phyloP scores from a whole-genome alignment of 1,140 invertebrate species.

The Drosophila oshimai region DNA sequence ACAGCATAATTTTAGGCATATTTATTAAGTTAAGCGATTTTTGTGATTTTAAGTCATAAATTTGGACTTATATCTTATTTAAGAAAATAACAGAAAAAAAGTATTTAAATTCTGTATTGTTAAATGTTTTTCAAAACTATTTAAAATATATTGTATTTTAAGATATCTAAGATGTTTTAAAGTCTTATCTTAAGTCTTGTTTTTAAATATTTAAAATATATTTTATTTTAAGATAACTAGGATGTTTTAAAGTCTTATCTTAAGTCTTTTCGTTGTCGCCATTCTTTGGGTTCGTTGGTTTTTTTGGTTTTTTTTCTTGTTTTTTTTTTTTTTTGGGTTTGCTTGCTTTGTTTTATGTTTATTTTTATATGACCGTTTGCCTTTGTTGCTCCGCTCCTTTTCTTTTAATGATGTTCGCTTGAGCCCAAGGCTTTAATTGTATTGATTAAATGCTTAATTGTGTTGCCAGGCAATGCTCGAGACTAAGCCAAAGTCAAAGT shows the following conservation, averaged over 20 bases:
- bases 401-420: conserved; percentile 63
- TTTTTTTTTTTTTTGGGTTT: conserved; percentile 11
- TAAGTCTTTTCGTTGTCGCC: neutral
- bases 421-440: conserved; percentile 72
- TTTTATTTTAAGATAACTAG: no score
- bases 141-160: no score
- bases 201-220: no score
- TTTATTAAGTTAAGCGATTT: no score
- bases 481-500: conserved; percentile 19
- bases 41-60: no score
- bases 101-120: no score
- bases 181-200: no score
- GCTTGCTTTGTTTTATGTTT: conserved; percentile 40
- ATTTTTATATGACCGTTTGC: conserved; percentile 59
- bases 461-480: conserved; percentile 42
- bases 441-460: conserved; percentile 78
- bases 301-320: conserved; percentile 12
- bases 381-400: conserved; percentile 22
- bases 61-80: no score
- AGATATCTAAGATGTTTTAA: no score
- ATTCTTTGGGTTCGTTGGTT: conserved; percentile 15
- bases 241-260: neutral
- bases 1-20: no score
- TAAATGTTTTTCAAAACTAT: no score
- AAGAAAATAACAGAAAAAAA: no score